phyloP scores from a whole-genome alignment of 2,797 vertebrate species.

The Cirrhinus mrigala region DNA sequence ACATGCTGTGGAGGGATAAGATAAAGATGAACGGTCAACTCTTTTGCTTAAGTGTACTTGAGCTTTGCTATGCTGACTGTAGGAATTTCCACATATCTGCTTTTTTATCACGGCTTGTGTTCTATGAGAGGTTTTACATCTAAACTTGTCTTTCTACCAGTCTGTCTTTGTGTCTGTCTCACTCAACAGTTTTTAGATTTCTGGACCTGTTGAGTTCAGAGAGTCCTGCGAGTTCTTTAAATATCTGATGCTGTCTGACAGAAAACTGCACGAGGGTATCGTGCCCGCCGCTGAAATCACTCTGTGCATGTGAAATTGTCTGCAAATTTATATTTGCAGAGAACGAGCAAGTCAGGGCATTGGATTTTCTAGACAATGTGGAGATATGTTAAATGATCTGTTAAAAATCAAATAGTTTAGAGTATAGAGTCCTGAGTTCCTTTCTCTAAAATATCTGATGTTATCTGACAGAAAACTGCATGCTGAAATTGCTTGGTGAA shows the following conservation, averaged over 20 bases:
- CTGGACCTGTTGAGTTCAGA: constrained; percentile 9
- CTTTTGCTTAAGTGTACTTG: constrained; percentile 25
- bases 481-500: constrained; percentile 16
- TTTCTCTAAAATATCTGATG: too few species aligned
- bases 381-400: background rate
- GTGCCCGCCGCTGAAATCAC: background rate
- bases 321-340: background rate
- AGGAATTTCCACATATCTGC: constrained; percentile 22
- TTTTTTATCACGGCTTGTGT: constrained; percentile 25
- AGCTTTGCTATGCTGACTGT: constrained; percentile 5
- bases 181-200: constrained; percentile 1
- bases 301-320: constrained; percentile 29
- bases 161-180: constrained; percentile 20
- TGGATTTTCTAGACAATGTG: constrained; percentile 11
- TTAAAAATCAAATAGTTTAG: background rate
- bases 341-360: background rate
- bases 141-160: constrained; percentile 5
- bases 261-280: constrained; percentile 19
- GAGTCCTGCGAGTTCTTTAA: background rate
- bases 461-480: constrained; percentile 17
- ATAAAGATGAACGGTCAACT: constrained; percentile 23
- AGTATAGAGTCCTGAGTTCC: too few species aligned
- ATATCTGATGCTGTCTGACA: constrained; percentile 14
- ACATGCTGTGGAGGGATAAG: constrained; percentile 33
- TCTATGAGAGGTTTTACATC: constrained; percentile 21